phyloP scores from a whole-genome alignment of 2,797 vertebrate species.

The Discoglossus pictus region DNA sequence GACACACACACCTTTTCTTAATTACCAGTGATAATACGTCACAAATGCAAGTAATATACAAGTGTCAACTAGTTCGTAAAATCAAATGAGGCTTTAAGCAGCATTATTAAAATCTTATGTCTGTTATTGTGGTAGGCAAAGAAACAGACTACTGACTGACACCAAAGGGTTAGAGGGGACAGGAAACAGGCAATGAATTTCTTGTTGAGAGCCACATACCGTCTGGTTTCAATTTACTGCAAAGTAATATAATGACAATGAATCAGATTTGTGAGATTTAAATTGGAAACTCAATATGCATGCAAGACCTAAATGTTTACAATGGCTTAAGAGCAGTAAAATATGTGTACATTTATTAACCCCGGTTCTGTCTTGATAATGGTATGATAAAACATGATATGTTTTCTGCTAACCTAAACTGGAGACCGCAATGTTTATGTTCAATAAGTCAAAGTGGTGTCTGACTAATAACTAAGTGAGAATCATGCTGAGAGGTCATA shows the following conservation, averaged over 20 bases:
- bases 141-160: conserved; percentile 32
- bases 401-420: no score
- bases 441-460: no score
- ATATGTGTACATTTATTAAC: conserved; percentile 48
- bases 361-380: not conserved
- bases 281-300: conserved; percentile 6
- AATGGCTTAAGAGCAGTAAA: conserved; percentile 32
- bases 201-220: not conserved
- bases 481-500: no score
- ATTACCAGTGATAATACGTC: conserved; percentile 60
- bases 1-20: conserved; percentile 47
- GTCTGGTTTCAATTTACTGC: conserved; percentile 46
- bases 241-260: conserved; percentile 26
- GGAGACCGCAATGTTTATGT: no score
- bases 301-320: conserved; percentile 45
- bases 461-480: no score
- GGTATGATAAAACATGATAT: no score
- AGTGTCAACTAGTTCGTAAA: conserved; percentile 54
- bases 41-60: conserved; percentile 48
- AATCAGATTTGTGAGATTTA: conserved; percentile 43
- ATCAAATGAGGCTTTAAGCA: conserved; percentile 58
- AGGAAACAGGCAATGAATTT: conserved; percentile 35
- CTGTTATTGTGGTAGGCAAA: conserved; percentile 27
- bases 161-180: conserved; percentile 21
- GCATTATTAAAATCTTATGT: conserved; percentile 54